Percentiles rank a stretch among this genome's conserved stretches.
These are phyloP conservation scores for Podiceps cristatus DNA, from an alignment of 2,113 vertebrate genomes.

Conservation along the genomic window DNA sequence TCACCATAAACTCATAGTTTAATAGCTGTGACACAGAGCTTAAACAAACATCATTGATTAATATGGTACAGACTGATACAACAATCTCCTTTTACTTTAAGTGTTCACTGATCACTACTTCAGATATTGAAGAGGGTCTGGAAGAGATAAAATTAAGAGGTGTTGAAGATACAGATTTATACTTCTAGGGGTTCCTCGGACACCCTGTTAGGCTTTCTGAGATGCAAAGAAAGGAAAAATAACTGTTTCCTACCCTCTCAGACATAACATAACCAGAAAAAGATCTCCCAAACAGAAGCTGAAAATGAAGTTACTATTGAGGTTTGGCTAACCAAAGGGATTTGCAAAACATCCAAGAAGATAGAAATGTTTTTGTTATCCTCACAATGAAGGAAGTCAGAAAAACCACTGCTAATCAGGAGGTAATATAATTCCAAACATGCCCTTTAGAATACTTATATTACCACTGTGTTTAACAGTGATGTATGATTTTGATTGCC, in stretches of 20 bases:
- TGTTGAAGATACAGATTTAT: slow-evolving; percentile 3
- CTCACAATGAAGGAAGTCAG: background rate
- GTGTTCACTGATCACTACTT: background rate
- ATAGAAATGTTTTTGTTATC: background rate
- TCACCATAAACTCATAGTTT: background rate
- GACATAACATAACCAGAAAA: background rate
- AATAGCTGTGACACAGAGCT: background rate
- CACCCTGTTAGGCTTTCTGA: background rate
- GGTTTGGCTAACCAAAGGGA: background rate
- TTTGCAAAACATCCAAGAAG: background rate
- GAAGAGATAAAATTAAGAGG: background rate
- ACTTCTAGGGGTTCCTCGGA: background rate
- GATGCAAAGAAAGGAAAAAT: background rate
- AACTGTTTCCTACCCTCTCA: background rate
- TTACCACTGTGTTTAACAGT: background rate
- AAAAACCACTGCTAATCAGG: background rate
- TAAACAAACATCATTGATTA: slow-evolving; percentile 38
- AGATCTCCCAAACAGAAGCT: background rate
- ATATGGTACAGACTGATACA: background rate
- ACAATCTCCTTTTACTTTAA: slow-evolving; percentile 8
- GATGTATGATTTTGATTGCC: background rate
- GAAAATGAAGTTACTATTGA: background rate
- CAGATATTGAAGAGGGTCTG: background rate
- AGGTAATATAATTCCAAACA: background rate
- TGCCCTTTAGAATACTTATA: background rate